Evolutionary conservation across 2,113 vertebrate genomes (phyloP).

Genomic region (Oceanodroma tethys): DNA sequence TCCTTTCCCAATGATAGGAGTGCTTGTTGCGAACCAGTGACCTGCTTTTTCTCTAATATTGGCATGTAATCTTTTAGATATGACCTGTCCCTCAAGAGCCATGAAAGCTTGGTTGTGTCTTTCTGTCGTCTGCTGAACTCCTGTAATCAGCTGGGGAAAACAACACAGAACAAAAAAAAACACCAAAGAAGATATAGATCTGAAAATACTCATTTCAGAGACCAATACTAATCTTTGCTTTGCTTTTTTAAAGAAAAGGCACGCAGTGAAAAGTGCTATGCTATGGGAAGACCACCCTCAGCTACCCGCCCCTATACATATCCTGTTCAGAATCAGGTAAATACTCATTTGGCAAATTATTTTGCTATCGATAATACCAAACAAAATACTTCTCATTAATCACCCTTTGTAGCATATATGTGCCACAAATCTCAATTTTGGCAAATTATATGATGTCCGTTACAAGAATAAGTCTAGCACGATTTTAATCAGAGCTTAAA

Average conservation of each 20-base stretch:
- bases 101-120: conserved; percentile 97
- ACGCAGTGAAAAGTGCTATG: background rate
- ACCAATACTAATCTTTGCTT: background rate
- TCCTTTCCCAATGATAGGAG: conserved; percentile 92
- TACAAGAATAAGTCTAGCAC: background rate
- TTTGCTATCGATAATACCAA: background rate
- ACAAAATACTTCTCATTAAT: background rate
- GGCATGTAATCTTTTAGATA: conserved; percentile 86
- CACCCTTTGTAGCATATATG: background rate
- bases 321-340: background rate
- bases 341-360: background rate
- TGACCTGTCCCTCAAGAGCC: conserved; percentile 93
- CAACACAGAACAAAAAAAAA: background rate
- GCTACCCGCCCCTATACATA: accelerated
- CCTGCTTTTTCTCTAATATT: conserved; percentile 87
- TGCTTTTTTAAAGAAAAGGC: background rate
- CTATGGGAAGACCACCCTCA: background rate
- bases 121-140: conserved; percentile 94
- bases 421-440: background rate
- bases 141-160: conserved; percentile 86
- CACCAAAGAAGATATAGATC: background rate
- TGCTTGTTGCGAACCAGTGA: conserved; percentile 94
- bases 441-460: background rate
- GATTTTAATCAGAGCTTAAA: background rate
- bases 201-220: background rate